Conservation (phyloP, 2,797 vertebrate species). For the Aldrovandia affinis region DNA sequence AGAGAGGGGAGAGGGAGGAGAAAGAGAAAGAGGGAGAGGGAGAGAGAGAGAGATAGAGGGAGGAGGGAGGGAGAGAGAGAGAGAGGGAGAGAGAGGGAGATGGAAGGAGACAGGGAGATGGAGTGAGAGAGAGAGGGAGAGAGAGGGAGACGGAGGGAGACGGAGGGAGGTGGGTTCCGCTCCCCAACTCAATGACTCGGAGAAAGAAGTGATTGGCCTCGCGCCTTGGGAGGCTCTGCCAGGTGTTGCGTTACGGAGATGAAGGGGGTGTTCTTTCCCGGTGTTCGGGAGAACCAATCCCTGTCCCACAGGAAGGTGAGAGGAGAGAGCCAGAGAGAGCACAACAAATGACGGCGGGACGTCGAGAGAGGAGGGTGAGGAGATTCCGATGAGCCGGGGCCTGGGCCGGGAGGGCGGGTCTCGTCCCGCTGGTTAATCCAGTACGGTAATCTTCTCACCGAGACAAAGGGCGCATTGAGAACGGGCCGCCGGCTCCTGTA, state of each 20-base stretch:
- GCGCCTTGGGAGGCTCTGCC: neutral
- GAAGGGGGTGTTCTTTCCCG: neutral
- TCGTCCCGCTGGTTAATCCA: conserved; percentile 1
- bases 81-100: neutral
- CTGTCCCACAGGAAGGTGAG: conserved; percentile 3
- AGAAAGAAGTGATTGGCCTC: neutral
- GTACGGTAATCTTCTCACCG: conserved; percentile 16
- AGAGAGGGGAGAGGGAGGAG: neutral
- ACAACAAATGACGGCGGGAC: neutral
- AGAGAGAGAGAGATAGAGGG: no score
- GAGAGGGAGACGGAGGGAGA: neutral
- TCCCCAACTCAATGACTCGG: neutral
- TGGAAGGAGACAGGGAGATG: no score
- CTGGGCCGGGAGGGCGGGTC: neutral
- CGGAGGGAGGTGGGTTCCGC: neutral
- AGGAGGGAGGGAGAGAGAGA: neutral
- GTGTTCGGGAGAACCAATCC: neutral
- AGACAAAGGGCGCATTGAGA: conserved; percentile 62
- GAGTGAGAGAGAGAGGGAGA: neutral
- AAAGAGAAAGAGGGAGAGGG: neutral
- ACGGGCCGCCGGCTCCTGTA: conserved; percentile 22
- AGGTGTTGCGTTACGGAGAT: neutral
- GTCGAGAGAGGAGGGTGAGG: neutral
- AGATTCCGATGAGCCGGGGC: neutral
- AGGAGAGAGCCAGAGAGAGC: neutral